Evolutionary conservation across 2,888 invertebrate genomes (phyloP).

Genomic region (Diabrotica balteata): DNA sequence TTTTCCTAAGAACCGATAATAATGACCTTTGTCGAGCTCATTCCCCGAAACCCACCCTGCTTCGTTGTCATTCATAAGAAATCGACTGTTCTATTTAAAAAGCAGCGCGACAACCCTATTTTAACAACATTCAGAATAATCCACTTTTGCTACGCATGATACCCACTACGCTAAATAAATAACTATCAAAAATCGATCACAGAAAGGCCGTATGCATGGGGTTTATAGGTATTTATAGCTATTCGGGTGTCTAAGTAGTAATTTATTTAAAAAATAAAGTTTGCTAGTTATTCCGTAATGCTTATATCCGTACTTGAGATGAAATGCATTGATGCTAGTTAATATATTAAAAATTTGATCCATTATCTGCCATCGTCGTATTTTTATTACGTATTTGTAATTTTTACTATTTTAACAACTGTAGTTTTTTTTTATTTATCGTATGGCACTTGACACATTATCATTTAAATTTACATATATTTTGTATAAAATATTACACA

Average conservation of each 20-base stretch:
- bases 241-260: neutral
- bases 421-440: no score
- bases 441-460: no score
- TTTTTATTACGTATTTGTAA: no score
- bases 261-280: neutral
- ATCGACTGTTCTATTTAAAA: conserved; percentile 28
- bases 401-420: no score
- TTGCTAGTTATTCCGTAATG: no score
- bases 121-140: conserved; percentile 27
- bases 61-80: conserved; percentile 18
- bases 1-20: no score
- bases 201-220: conserved; percentile 17
- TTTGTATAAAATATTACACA: no score
- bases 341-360: no score
- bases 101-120: conserved; percentile 19
- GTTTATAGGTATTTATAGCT: neutral
- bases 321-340: no score
- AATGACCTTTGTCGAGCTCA: neutral
- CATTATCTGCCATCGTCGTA: no score
- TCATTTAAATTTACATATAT: no score
- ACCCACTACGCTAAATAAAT: conserved; percentile 48
- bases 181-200: conserved; percentile 51
- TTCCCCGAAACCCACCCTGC: neutral
- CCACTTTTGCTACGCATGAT: conserved; percentile 37
- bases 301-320: no score